Evolutionary conservation across 2,888 invertebrate species (phyloP).

Genomic region (Dolichopus griseipennis): DNA sequence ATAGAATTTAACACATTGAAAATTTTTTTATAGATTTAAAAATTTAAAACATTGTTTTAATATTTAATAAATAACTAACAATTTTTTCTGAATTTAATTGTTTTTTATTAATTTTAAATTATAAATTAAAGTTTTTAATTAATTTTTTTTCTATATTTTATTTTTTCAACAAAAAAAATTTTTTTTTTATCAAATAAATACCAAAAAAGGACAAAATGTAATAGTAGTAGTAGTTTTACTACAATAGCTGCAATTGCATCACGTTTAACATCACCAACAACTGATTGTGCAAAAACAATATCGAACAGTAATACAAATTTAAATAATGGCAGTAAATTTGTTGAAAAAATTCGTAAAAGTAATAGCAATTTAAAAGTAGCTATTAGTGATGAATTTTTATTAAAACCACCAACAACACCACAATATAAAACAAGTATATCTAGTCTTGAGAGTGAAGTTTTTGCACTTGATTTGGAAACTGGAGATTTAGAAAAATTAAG

Average conservation of each 20-base stretch:
- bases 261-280: neutral
- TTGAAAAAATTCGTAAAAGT: neutral
- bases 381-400: conserved; percentile 1
- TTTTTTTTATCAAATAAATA: too few species aligned
- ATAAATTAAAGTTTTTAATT: too few species aligned
- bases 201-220: neutral
- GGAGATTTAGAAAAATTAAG: conserved; percentile 20
- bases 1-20: too few species aligned
- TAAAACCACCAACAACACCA: conserved; percentile 17
- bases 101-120: too few species aligned
- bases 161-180: too few species aligned
- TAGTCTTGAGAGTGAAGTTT: conserved; percentile 22
- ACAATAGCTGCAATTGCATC: neutral
- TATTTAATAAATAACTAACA: too few species aligned
- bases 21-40: too few species aligned
- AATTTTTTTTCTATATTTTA: too few species aligned
- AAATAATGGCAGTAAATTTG: too few species aligned
- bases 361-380: neutral
- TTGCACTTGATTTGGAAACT: conserved; percentile 21
- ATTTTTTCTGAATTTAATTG: too few species aligned
- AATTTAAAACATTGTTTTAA: too few species aligned
- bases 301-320: neutral
- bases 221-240: neutral
- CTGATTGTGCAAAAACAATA: neutral
- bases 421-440: conserved; percentile 21